These are phyloP conservation scores for Laticauda colubrina DNA, from an alignment of 2,113 vertebrate species.

Conservation along the genomic window DNA sequence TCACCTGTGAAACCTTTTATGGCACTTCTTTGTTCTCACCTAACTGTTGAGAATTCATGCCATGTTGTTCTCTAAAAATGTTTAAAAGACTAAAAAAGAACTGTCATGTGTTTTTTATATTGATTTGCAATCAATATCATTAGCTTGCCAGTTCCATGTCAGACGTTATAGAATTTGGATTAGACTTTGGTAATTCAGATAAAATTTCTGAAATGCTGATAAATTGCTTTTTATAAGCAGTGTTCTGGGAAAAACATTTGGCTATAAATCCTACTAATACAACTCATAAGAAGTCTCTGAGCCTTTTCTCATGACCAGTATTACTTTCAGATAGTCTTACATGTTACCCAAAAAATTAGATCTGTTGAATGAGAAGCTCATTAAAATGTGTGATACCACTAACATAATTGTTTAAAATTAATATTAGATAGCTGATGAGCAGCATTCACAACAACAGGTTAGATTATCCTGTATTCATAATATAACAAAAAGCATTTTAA, in stretches of 20 bases:
- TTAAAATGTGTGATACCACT: not conserved
- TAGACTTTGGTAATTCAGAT: not conserved
- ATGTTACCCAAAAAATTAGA: not conserved
- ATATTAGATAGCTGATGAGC: not conserved
- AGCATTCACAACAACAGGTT: not conserved
- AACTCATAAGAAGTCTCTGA: not conserved
- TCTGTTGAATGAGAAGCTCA: not conserved
- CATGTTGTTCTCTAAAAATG: not conserved
- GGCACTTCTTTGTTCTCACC: not conserved
- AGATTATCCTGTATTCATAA: not conserved
- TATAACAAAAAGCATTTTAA: not conserved
- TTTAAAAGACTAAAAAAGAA: not conserved
- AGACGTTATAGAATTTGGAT: not conserved
- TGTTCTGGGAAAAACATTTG: not conserved
- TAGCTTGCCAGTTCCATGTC: not conserved
- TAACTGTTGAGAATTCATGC: not conserved
- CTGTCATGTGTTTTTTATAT: not conserved
- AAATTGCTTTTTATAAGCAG: not conserved
- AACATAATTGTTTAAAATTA: not conserved
- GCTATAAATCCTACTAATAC: not conserved
- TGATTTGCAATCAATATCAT: not conserved
- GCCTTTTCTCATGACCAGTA: not conserved
- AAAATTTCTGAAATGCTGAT: not conserved
- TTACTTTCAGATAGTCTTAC: not conserved
- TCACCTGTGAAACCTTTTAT: not conserved